Evolutionary conservation across 1,140 invertebrate genomes (phyloP), one percentile per base, ranked within the genome.

Genomic region (Papilio polyxenes): DNA sequence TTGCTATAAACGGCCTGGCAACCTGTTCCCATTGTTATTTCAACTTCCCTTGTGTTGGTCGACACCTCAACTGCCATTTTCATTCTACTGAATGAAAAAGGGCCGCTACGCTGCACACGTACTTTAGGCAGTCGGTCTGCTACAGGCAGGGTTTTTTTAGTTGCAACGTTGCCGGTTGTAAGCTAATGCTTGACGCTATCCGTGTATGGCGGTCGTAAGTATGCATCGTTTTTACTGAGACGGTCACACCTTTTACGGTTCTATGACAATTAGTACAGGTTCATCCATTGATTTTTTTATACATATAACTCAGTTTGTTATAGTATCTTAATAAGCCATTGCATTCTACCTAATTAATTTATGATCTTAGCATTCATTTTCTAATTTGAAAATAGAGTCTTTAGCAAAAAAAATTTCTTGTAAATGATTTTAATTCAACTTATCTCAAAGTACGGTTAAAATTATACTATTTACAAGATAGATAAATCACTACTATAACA

Each of bases 1-100:
- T 89, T 84, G 87, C 91, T 87, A 89, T 89, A 91, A 87, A 89
- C 78, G 87, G 87, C 82, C 40, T 17, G 10, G n/a, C 59, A 91
- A 93, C 90, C 92, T 92, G 92, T 93, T 93, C 80, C 83, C 88
- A 91, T 90, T 92, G 90, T 92, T 88, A 86, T 85, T 84, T 84
- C 59, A 59, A 37, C 49, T 11, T 84, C 83, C 82, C 82, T 79
- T 86, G 82, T 88, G 85, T 89, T 80, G 69, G 76, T 62, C 72
- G n/a, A 37, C 80, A 62, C 75, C 75, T 77, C 44, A 81, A 80
- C 31, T 62, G 59, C 82, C 82, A 65, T 80, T 82, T 81, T 20
- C 62, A 85, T 84, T 83, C 82, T 81, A 83, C 82, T 85, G 85
- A 89, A 88, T 88, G 85, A 82, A 87, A 65, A n/a, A 59, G 15